Evolutionary conservation across 2,888 invertebrate species (phyloP), one percentile per base, ranked within the genome.

Genomic region (Dugesia japonica): DNA sequence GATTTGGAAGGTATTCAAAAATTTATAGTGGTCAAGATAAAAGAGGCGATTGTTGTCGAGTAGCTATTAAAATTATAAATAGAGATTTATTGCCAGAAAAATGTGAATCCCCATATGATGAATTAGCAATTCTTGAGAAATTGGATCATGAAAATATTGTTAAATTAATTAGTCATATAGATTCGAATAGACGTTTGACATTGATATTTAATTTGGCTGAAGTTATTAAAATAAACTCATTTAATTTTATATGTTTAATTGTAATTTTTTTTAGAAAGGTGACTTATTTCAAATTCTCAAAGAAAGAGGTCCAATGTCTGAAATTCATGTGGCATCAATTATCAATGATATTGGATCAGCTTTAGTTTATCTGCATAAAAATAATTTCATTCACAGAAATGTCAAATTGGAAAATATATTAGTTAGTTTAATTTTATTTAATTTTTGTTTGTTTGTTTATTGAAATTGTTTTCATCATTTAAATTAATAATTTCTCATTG

Each of bases 81-180:
- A 56, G n/a, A 56, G 56, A 56, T 56, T 56, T 23, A 13, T 56
- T 56, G 23, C n/a, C 56, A 13, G 56, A 13, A 56, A 56, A 56
- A 56, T n/a, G 56, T 23, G 56, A 4, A 56, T n/a, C 56, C n/a
- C n/a, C n/a, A n/a, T 13, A 56, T 56, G 56, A 56, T 20, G 56
- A 56, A 56, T n/a, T 56, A 56, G 4, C 56, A n/a, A 56, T 56
- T n/a, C n/a, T 56, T 4, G n/a, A 56, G 17, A 4, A n/a, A 9
- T n/a, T 56, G 17, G 23, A 56, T n/a, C 56, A 56, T 56, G 56
- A 56, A 56, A 56, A 56, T 56, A 56, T 56, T 20, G n/a, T 56
- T 13, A 56, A n/a, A 56, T 56, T 56, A 56, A n/a, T 56, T 20
- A n/a, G 17, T 56, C 23, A 56, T 23, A 56, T 56, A 13, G 56